phyloP scores from a whole-genome alignment of 2,113 vertebrate species.

The Cottus gobio region DNA sequence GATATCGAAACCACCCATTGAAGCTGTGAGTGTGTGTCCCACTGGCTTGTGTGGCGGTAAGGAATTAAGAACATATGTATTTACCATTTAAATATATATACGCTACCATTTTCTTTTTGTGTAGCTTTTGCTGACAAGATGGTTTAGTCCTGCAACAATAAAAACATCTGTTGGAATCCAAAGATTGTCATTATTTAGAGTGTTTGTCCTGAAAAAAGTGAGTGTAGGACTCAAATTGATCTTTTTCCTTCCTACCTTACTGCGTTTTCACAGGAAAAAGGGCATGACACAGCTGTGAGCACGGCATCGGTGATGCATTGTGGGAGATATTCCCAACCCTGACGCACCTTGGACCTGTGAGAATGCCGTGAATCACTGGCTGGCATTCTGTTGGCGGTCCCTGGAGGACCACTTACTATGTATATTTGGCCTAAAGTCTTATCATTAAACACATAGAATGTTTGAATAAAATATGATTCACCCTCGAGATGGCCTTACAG shows the following conservation, averaged over 20 bases:
- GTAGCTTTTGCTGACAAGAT: neutral
- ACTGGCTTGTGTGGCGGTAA: neutral
- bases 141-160: neutral
- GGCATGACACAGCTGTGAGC: constrained; percentile 53
- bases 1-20: neutral
- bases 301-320: constrained; percentile 57
- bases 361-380: constrained; percentile 49
- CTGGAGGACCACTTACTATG: constrained; percentile 77
- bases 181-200: neutral
- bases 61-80: neutral
- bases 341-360: constrained; percentile 54
- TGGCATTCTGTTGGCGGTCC: constrained; percentile 52
- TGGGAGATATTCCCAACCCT: constrained; percentile 52
- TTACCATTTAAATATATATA: constrained; percentile 26
- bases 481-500: constrained; percentile 27
- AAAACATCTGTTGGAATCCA: neutral
- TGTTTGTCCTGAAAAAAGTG: neutral
- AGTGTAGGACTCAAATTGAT: constrained; percentile 33
- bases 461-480: constrained; percentile 52
- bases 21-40: neutral
- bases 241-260: constrained; percentile 19
- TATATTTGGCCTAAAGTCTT: constrained; percentile 71
- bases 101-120: neutral
- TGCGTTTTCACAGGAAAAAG: constrained; percentile 25
- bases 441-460: constrained; percentile 56